A percentile compares a stretch with the other conserved stretches of the same genome.
These are phyloP conservation scores for Hydropotes inermis DNA, from an alignment of 2,113 vertebrate species.

Conservation along the genomic window DNA sequence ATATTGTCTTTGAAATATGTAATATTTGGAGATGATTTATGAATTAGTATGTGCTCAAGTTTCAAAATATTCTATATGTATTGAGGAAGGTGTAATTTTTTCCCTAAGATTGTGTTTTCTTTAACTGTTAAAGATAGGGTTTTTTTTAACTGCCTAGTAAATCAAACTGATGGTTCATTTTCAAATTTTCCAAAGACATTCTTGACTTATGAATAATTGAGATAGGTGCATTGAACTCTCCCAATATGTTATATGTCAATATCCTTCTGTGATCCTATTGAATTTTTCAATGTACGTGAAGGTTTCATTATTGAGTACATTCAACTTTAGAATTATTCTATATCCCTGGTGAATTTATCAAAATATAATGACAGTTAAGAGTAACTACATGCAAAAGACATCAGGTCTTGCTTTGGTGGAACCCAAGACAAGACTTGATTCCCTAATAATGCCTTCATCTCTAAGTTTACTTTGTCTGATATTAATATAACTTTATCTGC, in stretches of 20 bases:
- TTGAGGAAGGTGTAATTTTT: background rate
- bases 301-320: background rate
- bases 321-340: background rate
- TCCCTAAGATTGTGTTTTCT: background rate
- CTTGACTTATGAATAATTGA: background rate
- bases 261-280: background rate
- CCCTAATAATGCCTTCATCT: background rate
- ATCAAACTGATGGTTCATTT: background rate
- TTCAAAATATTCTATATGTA: conserved; percentile 18
- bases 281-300: background rate
- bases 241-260: background rate
- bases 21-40: background rate
- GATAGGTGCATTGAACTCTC: background rate
- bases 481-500: background rate
- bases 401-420: background rate
- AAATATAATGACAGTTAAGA: background rate
- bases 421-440: background rate
- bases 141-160: background rate
- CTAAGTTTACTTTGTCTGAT: background rate
- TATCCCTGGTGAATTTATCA: background rate
- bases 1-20: background rate
- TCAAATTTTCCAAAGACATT: background rate
- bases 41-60: background rate
- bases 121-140: background rate
- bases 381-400: background rate